A percentile compares a stretch with the other conserved stretches of the same genome.
phyloP scores from a whole-genome alignment of 2,113 vertebrate species.

The Phoxinus phoxinus region DNA sequence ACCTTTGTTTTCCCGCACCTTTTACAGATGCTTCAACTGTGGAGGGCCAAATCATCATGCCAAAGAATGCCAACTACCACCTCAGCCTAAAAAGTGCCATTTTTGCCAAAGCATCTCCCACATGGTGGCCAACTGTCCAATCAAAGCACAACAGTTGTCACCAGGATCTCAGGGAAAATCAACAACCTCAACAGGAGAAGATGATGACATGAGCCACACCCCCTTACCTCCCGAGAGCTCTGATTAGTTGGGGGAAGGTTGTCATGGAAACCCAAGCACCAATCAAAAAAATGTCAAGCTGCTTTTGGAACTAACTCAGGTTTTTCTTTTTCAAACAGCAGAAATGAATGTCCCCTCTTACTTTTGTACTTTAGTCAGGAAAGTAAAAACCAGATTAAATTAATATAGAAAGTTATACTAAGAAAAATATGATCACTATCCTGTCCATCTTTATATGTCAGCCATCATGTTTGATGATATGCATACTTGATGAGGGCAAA shows the following conservation, averaged over 20 bases:
- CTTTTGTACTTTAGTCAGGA: conserved; percentile 8
- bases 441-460: neutral
- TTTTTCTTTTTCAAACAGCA: conserved; percentile 51
- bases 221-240: conserved; percentile 72
- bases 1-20: neutral
- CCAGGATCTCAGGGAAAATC: conserved; percentile 79
- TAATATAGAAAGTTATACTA: neutral
- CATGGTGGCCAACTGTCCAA: conserved; percentile 88
- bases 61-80: conserved; percentile 92
- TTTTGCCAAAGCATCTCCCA: conserved; percentile 90
- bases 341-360: conserved; percentile 47
- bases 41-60: conserved; percentile 89
- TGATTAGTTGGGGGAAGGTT: conserved; percentile 69
- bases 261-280: conserved; percentile 56
- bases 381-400: neutral
- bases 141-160: conserved; percentile 80
- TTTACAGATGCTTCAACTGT: conserved; percentile 89
- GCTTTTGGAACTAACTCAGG: conserved; percentile 63
- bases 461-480: neutral
- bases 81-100: conserved; percentile 92
- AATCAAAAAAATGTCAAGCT: conserved; percentile 55
- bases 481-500: neutral
- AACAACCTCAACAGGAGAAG: conserved; percentile 74
- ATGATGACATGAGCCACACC: conserved; percentile 73
- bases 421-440: neutral